These are phyloP conservation scores for Drosophila asahinai DNA, from an alignment of 1,140 invertebrate genomes.

Conservation along the genomic window DNA sequence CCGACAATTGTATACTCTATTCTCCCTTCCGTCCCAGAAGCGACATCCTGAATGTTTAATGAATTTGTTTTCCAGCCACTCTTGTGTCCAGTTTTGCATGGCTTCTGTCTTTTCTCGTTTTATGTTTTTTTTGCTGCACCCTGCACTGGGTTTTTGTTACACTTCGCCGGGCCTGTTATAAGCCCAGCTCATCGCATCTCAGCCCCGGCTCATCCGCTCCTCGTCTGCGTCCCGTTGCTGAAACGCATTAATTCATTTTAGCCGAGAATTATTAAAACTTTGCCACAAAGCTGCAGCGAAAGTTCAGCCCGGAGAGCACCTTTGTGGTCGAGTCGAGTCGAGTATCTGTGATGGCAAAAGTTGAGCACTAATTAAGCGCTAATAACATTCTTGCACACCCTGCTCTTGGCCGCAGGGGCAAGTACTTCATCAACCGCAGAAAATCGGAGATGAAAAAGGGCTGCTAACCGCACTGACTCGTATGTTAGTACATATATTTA, in stretches of 20 bases:
- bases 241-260: conserved; percentile 80
- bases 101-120: neutral
- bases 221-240: conserved; percentile 28
- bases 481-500: neutral
- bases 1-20: conserved; percentile 33
- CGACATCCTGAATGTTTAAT: conserved; percentile 69
- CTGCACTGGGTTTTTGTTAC: conserved; percentile 23
- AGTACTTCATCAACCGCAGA: conserved; percentile 53
- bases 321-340: conserved; percentile 57
- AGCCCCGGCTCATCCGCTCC: conserved; percentile 27
- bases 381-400: conserved; percentile 76
- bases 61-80: conserved; percentile 69
- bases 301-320: conserved; percentile 54
- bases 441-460: conserved; percentile 17
- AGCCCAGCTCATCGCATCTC: conserved; percentile 42
- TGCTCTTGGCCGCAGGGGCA: conserved; percentile 19
- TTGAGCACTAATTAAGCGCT: conserved; percentile 79
- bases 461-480: neutral
- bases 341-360: conserved; percentile 55
- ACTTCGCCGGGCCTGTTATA: conserved; percentile 21
- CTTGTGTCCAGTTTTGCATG: conserved; percentile 40
- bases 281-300: conserved; percentile 72
- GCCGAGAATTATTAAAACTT: conserved; percentile 79
- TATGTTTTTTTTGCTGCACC: neutral
- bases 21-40: conserved; percentile 31